Conservation (phyloP, 2,113 vertebrate species). For the Rostratula benghalensis region DNA sequence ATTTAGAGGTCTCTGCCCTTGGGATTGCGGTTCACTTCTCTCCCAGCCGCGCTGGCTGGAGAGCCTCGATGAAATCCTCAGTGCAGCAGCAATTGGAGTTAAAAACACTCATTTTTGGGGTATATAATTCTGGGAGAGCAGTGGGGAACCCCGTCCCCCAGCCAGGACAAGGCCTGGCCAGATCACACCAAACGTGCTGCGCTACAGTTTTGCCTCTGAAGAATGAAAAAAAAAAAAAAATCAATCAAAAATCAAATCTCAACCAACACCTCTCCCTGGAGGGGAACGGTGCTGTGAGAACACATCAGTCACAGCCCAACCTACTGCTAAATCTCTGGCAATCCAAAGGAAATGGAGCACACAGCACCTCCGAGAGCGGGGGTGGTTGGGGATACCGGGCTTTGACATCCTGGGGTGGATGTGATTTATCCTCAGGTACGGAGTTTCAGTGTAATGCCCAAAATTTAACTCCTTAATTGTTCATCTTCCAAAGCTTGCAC, state of each 20-base stretch:
- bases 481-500: conserved; percentile 45
- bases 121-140: background rate
- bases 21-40: conserved; percentile 1
- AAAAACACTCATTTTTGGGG: background rate
- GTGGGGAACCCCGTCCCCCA: background rate
- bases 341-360: background rate
- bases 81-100: conserved; percentile 53
- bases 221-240: background rate
- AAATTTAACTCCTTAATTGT: conserved; percentile 48
- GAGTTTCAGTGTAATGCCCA: conserved; percentile 59
- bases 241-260: background rate
- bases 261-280: background rate
- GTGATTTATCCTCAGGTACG: background rate
- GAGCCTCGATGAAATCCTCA: conserved; percentile 9
- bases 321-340: background rate
- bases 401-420: background rate
- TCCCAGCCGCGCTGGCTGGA: background rate
- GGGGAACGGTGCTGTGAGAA: background rate
- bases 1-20: background rate
- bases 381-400: background rate
- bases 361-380: background rate
- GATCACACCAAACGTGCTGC: background rate
- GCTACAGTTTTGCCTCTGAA: background rate
- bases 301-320: background rate
- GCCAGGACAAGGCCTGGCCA: background rate